These are phyloP conservation scores for Anguilla japonica DNA, from an alignment of 2,113 vertebrate genomes.

Conservation along the genomic window DNA sequence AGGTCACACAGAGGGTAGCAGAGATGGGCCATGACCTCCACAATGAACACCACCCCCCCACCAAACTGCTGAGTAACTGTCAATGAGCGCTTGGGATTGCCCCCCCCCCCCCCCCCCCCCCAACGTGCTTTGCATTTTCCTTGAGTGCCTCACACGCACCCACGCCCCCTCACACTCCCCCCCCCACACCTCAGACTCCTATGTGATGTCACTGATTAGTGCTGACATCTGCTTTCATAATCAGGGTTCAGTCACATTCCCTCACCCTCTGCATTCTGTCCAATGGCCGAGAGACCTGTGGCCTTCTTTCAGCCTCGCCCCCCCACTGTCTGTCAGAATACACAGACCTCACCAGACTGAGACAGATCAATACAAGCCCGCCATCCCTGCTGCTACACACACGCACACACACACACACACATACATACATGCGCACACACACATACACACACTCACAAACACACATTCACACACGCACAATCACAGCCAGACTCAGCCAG, in stretches of 20 bases:
- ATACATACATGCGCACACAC: too few species aligned
- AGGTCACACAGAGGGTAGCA: too few species aligned
- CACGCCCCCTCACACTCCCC: background rate
- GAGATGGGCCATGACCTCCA: too few species aligned
- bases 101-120: background rate
- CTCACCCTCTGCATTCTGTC: too few species aligned
- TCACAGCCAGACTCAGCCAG: background rate
- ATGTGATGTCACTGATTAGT: conserved; percentile 41
- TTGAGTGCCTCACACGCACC: conserved; percentile 37
- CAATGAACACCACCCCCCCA: background rate
- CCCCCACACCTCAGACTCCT: conserved; percentile 3
- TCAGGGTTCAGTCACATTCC: background rate
- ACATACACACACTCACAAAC: too few species aligned
- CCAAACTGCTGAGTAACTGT: background rate
- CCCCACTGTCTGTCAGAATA: background rate
- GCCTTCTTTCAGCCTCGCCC: too few species aligned
- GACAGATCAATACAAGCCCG: background rate
- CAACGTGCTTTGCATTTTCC: background rate
- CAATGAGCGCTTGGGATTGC: background rate
- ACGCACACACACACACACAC: too few species aligned
- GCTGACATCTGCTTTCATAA: conserved; percentile 45
- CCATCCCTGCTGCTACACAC: background rate
- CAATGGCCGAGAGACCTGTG: too few species aligned
- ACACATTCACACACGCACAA: too few species aligned
- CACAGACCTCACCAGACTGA: background rate